These are phyloP conservation scores for Sceloporus undulatus DNA, from an alignment of 2,113 vertebrate species.

Conservation along the genomic window DNA sequence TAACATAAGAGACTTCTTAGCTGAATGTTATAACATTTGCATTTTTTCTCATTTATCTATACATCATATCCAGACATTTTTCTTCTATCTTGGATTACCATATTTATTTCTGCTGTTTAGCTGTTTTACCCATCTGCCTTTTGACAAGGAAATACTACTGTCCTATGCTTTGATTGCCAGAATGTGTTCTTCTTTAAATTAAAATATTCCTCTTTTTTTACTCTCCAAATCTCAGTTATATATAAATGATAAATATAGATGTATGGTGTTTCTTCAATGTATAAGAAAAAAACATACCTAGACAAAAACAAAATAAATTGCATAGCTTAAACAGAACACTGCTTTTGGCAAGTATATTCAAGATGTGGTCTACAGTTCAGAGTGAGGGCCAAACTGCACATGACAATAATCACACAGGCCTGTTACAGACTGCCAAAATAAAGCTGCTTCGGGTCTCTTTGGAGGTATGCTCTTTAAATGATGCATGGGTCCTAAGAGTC, in stretches of 20 bases:
- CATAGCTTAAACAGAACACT: too few relatives aligned
- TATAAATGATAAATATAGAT: not conserved
- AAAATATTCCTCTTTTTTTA: slow-evolving; percentile 19
- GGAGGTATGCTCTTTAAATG: too few relatives aligned
- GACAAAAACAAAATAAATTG: too few relatives aligned
- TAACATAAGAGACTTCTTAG: slow-evolving; percentile 42
- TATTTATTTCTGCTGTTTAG: slow-evolving; percentile 51
- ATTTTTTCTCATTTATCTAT: slow-evolving; percentile 49
- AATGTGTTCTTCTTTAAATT: slow-evolving; percentile 28
- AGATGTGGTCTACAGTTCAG: too few relatives aligned
- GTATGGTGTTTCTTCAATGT: not conserved
- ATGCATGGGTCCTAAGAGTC: too few relatives aligned
- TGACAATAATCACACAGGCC: too few relatives aligned
- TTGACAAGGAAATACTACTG: slow-evolving; percentile 41
- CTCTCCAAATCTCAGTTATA: not conserved
- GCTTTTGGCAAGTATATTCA: too few relatives aligned
- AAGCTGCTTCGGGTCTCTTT: too few relatives aligned
- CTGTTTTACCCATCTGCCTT: slow-evolving; percentile 37
- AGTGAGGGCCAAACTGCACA: too few relatives aligned
- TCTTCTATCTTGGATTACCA: slow-evolving; percentile 41
- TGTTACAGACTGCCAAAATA: too few relatives aligned
- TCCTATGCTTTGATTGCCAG: slow-evolving; percentile 35
- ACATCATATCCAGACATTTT: slow-evolving; percentile 26
- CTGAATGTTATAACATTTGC: slow-evolving; percentile 47
- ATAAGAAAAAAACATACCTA: not conserved